Evolutionary conservation across 2,797 vertebrate species (phyloP).

Genomic region (Sebastes flavidus): DNA sequence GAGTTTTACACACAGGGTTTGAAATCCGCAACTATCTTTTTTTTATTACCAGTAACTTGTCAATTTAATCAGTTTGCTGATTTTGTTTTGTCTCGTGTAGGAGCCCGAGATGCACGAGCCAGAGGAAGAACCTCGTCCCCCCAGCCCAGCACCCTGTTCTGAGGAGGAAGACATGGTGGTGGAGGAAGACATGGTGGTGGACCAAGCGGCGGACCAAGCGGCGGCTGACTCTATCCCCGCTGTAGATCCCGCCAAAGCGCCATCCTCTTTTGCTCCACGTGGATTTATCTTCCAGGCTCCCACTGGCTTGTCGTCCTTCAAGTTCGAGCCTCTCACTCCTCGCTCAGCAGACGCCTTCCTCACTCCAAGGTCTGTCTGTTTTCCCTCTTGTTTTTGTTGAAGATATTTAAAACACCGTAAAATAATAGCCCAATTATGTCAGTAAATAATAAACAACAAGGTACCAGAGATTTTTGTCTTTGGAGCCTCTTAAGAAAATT

Average conservation of each 20-base stretch:
- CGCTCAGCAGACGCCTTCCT: constrained; percentile 85
- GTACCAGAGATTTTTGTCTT: background rate
- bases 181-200: constrained; percentile 46
- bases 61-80: background rate
- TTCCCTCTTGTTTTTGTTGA: background rate
- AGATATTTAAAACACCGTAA: background rate
- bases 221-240: constrained; percentile 1
- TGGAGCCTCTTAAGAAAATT: background rate
- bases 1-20: background rate
- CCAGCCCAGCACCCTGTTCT: background rate
- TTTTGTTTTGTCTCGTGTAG: constrained; percentile 10
- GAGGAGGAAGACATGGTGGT: constrained; percentile 48
- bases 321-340: constrained; percentile 86
- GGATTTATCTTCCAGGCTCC: constrained; percentile 91
- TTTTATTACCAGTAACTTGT: background rate
- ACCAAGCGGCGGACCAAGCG: constrained; percentile 41
- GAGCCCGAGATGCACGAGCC: background rate
- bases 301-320: constrained; percentile 81
- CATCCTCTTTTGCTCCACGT: constrained; percentile 90
- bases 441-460: background rate
- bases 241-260: background rate
- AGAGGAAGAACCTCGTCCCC: constrained; percentile 6
- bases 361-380: constrained; percentile 72
- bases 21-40: background rate
- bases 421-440: background rate